Base-by-base conservation (phyloP, 2,113 vertebrate species). In the Brachyhypopomus gauderio region DNA sequence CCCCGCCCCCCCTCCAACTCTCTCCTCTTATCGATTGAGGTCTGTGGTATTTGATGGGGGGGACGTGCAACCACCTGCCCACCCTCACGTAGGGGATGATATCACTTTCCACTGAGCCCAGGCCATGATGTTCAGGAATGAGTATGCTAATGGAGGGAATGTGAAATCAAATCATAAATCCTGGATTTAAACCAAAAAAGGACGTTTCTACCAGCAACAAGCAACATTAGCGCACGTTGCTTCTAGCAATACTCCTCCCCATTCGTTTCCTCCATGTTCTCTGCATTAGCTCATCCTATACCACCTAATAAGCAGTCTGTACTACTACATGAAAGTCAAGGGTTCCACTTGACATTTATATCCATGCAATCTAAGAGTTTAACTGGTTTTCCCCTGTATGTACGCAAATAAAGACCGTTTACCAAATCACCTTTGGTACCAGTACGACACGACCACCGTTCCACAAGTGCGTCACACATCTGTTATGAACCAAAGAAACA, bases 401-500 rank as follows among this genome's bases (percentile, higher is more conserved):
- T 48, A 25, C 56, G 23, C n/a, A 23, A 62, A 16, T 1, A n/a
- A n/a, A n/a, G n/a, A 19, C 9, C 36, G 66, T 70, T 38, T 3
- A 9, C 20, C 34, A 70, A 69, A 67, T 58, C 8, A 4, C n/a
- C 20, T 5, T 34, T 69, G 58, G 55, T 30, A 27, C 27, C 17
- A 52, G 34, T 27, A 45, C 27, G 38, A 30, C 27, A 19, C 3
- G 6, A 23, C 25, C 6, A 20, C 14, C 25, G 2, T 25, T 41
- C 22, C 66, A 66, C 45, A 0, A 12, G 8, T 45, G 52, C 22
- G 38, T 56, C 60, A 79, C 52, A 83, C 25, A 85, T 73, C 80
- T 75, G 81, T 90, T 87, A 88, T 70, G 72, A 85, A 41, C 74
- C 27, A 84, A 85, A 82, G 85, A 80, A 78, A 80, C 25, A n/a